phyloP scores from a whole-genome alignment of 2,113 vertebrate genomes.

The Tiliqua scincoides region DNA sequence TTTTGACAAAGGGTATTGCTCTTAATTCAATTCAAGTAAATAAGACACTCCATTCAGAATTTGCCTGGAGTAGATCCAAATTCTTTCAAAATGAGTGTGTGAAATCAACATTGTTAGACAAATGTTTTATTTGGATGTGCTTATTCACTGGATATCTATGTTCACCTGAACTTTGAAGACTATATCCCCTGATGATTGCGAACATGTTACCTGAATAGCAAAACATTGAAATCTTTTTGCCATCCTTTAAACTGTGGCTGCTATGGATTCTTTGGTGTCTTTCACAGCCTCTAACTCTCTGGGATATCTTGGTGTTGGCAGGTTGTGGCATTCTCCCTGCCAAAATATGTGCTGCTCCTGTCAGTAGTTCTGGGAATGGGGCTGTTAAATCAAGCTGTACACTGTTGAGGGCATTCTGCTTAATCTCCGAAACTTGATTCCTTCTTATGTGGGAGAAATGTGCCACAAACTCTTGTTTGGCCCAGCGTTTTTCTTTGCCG shows the following conservation, averaged over 20 bases:
- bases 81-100: conserved; percentile 5
- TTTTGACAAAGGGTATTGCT: conserved; percentile 20
- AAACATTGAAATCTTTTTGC: conserved; percentile 41
- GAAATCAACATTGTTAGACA: background rate
- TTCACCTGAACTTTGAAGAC: conserved; percentile 56
- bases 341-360: conserved; percentile 59
- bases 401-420: conserved; percentile 45
- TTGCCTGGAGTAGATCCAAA: background rate
- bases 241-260: conserved; percentile 46
- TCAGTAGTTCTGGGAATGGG: conserved; percentile 45
- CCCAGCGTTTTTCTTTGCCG: conserved; percentile 10
- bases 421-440: conserved; percentile 62
- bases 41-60: conserved; percentile 47
- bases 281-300: conserved; percentile 48
- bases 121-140: conserved; percentile 26
- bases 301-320: conserved; percentile 44
- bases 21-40: conserved; percentile 41
- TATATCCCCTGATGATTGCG: conserved; percentile 20
- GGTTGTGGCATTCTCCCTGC: conserved; percentile 43
- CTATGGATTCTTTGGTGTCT: conserved; percentile 57
- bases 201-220: conserved; percentile 50
- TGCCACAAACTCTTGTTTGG: conserved; percentile 64
- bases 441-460: conserved; percentile 48
- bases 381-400: conserved; percentile 35
- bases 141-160: conserved; percentile 52